Evolutionary conservation across 2,888 invertebrate species (phyloP), one percentile per base, ranked within the genome.

Genomic region (Nephrotoma guestfalica): DNA sequence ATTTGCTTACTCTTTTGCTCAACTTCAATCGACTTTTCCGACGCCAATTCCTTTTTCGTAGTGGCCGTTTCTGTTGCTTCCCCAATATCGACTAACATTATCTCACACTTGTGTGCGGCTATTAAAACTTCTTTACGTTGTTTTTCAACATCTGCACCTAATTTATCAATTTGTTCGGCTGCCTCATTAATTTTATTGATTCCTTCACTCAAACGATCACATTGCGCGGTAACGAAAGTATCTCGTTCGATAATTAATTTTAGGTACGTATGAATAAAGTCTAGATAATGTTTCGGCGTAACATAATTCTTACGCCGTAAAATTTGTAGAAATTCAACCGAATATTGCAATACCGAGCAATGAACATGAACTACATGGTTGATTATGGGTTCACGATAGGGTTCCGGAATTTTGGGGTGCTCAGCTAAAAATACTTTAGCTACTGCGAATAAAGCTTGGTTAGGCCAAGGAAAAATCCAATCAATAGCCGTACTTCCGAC

Each of bases 401-500:
- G 92, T 86, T 94, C 94, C 0, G 96, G 94, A 86, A 96, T 94
- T 90, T 90, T 87, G 0, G 88, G 87, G 87, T 93, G 96, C 95
- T 97, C 95, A 88, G 95, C 94, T 0, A 98, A 92, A 89, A 95
- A 97, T 0, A 96, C 95, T 87, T 95, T 95, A 0, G 98, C 98
- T 0, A 98, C 97, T 0, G 97, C 97, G 86, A 95, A 92, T 86
- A 98, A 90, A 0, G 98, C 98, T 90, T 98, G 97, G 88, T 95
- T 94, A 0, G 98, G 97, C 98, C 98, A 98, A 0, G 97, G 95
- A 91, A 96, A 97, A 90, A 97, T 95, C 98, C 98, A 98, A 91
- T 98, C 97, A 88, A 98, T 97, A 57, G 96, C 96, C 0, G 97
- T 96, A 90, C 97, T 97, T 90, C 97, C 98, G 57, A 98, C 97